Conservation (phyloP, 2,797 vertebrate genomes). For the Helostoma temminkii region DNA sequence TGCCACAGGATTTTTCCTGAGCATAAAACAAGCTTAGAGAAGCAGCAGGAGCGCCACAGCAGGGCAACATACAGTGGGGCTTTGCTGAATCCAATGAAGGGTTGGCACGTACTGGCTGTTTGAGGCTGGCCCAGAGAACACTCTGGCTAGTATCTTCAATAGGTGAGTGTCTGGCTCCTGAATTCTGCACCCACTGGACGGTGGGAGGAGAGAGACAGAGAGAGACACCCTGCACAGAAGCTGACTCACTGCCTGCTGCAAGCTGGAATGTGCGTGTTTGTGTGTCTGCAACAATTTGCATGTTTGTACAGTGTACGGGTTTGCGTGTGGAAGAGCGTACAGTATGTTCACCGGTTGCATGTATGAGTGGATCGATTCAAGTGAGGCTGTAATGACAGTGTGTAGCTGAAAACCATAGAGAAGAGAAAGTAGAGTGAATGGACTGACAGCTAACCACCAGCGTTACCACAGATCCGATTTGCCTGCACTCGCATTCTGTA, state of each 20-base stretch:
- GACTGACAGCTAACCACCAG: conserved; percentile 17
- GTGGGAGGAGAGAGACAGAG: conserved; percentile 42
- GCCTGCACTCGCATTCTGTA: not conserved
- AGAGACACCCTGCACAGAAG: conserved; percentile 60
- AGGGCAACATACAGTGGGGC: conserved; percentile 64
- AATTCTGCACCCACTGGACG: conserved; percentile 58
- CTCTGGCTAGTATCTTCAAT: conserved; percentile 67
- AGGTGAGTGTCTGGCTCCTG: conserved; percentile 74
- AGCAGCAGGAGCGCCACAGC: conserved; percentile 59
- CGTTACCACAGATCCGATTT: conserved; percentile 26
- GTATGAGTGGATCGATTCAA: not conserved
- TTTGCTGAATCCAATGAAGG: conserved; percentile 77
- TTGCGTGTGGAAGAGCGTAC: conserved; percentile 1
- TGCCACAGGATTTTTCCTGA: conserved; percentile 68
- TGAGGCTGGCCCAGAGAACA: conserved; percentile 71
- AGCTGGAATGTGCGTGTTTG: conserved; percentile 41
- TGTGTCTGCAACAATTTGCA: conserved; percentile 42
- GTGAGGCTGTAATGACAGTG: conserved; percentile 18
- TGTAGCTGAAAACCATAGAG: conserved; percentile 25
- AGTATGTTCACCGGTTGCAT: not conserved
- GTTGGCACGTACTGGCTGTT: conserved; percentile 70
- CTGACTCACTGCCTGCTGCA: conserved; percentile 56
- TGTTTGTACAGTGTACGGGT: conserved; percentile 36
- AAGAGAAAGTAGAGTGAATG: conserved; percentile 28
- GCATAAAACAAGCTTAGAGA: conserved; percentile 60